Evolutionary conservation across 2,113 vertebrate species (phyloP), one percentile per base, ranked within the genome.

Genomic region (Mohoua ochrocephala): DNA sequence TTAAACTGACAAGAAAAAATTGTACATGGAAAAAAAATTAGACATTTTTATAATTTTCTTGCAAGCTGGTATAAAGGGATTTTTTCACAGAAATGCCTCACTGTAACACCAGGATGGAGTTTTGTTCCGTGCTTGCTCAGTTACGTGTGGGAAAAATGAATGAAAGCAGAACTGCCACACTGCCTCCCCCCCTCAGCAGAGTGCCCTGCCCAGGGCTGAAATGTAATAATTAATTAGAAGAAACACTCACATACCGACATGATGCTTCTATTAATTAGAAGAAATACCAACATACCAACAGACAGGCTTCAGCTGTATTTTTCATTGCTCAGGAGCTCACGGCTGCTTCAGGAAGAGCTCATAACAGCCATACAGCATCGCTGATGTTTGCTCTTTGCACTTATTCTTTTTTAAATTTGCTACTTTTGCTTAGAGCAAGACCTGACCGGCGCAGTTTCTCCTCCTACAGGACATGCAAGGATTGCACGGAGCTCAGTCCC

Each of bases 321-420:
- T 14, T 16, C 41, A 19, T 9, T 56, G 22, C 33, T 60, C 28
- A 53, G 59, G 15, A 65, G 69, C 24, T 60, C 54, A 20, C 1
- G 10, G 44, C 21, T 65, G 35, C 41, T 84, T 41, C 57, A 84
- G 49, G 33, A 59, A 33, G 63, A 86, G 65, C 57, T 7, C 35
- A 0, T 1, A 37, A 13, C 33, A 84, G 28, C 39, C 81, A 30
- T 1, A 12, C 41, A 70, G 52, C 8, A 11, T 11, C 0, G 0
- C 3, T 56, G 49, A 14, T 5, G 6, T 21, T 67, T 67, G 42
- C 31, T n/a, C 31, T 30, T 80, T 44, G 23, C 49, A 52, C 3
- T 54, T 16, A 26, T 0, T 49, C 13, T 33, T 49, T 70, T 44
- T 6, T 49, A 9, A 37, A n/a, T 63, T 65, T 33, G 10, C 5